Conservation (phyloP, 2,888 invertebrate genomes). For the Anaspis maculata region DNA sequence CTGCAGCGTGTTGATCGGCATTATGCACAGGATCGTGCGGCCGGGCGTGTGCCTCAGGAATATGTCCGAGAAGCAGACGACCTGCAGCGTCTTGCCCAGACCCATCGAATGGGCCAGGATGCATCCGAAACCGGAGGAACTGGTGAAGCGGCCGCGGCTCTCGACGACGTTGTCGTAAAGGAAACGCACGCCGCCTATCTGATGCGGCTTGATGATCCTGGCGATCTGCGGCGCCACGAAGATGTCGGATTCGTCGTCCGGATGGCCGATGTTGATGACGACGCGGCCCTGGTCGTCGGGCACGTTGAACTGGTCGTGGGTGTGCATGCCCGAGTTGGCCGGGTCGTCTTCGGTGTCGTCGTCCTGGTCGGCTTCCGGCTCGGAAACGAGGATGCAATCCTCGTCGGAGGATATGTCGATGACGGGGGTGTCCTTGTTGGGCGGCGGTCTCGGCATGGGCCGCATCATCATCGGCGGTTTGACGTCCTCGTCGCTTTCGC, state of each 20-base stretch:
- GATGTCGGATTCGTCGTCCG: constrained; percentile 82
- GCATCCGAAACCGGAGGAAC: constrained; percentile 86
- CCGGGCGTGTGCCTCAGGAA: constrained; percentile 85
- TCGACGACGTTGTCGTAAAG: constrained; percentile 96
- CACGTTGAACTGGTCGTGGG: constrained; percentile 84
- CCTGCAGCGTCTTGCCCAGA: constrained; percentile 91
- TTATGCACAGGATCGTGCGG: constrained; percentile 87
- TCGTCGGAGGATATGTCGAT: constrained; percentile 71
- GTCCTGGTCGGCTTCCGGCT: constrained; percentile 68
- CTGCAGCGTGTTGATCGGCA: constrained; percentile 97
- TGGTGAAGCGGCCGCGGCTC: constrained; percentile 79
- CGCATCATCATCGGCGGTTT: constrained; percentile 7
- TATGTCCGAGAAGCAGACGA: constrained; percentile 93
- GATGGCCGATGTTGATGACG: constrained; percentile 87
- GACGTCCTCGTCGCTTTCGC: constrained; percentile 28
- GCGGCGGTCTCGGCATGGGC: not conserved
- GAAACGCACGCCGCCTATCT: constrained; percentile 68
- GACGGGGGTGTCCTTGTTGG: constrained; percentile 49
- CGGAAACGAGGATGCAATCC: constrained; percentile 81
- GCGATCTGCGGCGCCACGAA: constrained; percentile 89
- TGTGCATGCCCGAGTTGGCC: constrained; percentile 84
- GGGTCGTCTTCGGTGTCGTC: constrained; percentile 76
- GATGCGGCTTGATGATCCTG: constrained; percentile 89
- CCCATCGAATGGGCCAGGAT: constrained; percentile 99
- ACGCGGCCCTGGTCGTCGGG: constrained; percentile 89